Base-by-base conservation (phyloP, 2,888 invertebrate genomes). In the Aporophyla nigra region DNA sequence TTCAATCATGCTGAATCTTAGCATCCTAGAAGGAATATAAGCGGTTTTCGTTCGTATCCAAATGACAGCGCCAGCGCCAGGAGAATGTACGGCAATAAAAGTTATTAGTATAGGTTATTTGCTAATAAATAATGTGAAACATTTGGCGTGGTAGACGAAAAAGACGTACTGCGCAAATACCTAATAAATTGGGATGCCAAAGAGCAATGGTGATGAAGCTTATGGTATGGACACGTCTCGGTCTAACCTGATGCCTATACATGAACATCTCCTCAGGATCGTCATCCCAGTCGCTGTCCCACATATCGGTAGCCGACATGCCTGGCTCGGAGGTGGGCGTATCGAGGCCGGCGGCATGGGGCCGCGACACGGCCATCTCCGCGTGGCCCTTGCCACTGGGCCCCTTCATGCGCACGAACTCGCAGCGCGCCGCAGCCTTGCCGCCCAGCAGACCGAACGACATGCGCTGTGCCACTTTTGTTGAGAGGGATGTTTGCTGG, bases 371-470 rank as follows among this genome's bases (percentile, higher is more conserved):
- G 1, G 99, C 99, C 98, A 99, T 99, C 97, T 99, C 99, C 0
- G 99, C 99, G 96, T 99, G 99, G 0, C 96, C 96, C 96, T 99
- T 99, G 85, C 99, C 99, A 92, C 98, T 98, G 21, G 99, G 99
- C 21, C 99, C 99, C 95, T 99, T 98, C 99, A 99, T 99, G 80
- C 99, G 97, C 68, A 99, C 99, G 97, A 99, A 99, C 96, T 99
- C 99, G 92, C 99, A 99, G 75, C 99, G 97, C 94, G 99, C 98
- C 71, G 98, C 97, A 71, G 97, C 97, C 75, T 98, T 97, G 67
- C 97, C 97, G 84, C 98, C 98, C 92, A 99, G 98, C 83, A 99
- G 97, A 0, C 99, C 99, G 94, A 99, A 98, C 70, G 99, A 99
- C 99, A 99, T 99, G 89, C 99, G 97, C 96, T 99, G 99, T 58